A percentile compares a stretch with the other conserved stretches of the same genome.
phyloP scores from a whole-genome alignment of 2,113 vertebrate genomes.

The Psittacula cyanocephala region DNA sequence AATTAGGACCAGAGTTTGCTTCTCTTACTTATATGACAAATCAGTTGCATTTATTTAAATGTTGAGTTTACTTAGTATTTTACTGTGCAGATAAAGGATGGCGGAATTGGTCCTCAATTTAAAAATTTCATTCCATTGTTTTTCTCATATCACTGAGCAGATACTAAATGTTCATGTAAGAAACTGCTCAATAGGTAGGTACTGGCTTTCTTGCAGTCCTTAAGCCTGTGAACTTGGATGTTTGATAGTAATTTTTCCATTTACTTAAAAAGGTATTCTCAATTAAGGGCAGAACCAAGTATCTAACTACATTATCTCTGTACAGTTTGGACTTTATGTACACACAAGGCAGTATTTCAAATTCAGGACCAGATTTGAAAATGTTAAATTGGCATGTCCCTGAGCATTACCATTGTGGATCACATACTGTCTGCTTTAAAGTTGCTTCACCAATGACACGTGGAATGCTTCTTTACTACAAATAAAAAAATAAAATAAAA shows the following conservation, averaged over 20 bases:
- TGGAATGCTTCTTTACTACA: not conserved
- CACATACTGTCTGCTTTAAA: not conserved
- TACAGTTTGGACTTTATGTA: not conserved
- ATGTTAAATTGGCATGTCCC: not conserved
- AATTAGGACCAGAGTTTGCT: not conserved
- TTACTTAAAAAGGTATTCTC: not conserved
- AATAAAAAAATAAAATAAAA: not conserved
- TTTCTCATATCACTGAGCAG: not conserved
- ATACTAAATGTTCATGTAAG: not conserved
- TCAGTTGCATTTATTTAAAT: not conserved
- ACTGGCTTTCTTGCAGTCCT: not conserved
- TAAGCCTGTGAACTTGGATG: not conserved
- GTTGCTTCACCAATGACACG: not conserved
- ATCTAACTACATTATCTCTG: not conserved
- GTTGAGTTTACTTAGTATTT: not conserved
- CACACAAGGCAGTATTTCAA: not conserved
- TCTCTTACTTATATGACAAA: not conserved
- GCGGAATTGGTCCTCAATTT: not conserved
- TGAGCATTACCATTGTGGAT: not conserved
- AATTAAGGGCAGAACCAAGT: not conserved
- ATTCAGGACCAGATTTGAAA: not conserved
- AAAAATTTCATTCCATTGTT: not conserved
- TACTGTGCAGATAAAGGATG: not conserved
- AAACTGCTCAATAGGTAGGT: not conserved
- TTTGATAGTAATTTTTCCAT: not conserved